Conservation (phyloP, 2,888 invertebrate genomes). For the Fissipunctia ypsillon region DNA sequence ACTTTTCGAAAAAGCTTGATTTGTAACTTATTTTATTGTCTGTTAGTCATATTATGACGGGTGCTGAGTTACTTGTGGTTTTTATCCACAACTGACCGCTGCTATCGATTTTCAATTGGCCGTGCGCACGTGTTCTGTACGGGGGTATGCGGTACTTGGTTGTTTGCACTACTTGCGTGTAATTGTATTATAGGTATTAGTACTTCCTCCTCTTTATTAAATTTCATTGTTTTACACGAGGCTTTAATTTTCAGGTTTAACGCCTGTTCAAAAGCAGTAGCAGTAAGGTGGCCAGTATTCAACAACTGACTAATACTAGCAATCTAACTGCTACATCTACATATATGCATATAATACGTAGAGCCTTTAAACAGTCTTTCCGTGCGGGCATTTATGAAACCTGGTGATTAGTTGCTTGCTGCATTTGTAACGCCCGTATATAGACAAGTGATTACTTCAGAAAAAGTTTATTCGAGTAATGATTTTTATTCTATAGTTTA, state of each 20-base stretch:
- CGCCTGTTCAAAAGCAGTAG: not conserved
- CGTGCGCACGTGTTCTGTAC: slow-evolving; percentile 68
- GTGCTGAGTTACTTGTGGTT: slow-evolving; percentile 84
- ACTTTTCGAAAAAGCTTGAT: not conserved
- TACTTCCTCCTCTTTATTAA: slow-evolving; percentile 50
- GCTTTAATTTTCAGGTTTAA: not conserved
- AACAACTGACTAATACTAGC: too few species aligned
- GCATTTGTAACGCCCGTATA: too few species aligned
- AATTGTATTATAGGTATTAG: slow-evolving; percentile 64
- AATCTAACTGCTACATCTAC: not conserved
- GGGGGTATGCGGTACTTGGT: slow-evolving; percentile 47
- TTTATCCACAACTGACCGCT: slow-evolving; percentile 80
- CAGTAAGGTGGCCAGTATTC: not conserved
- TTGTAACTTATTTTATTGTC: slow-evolving; percentile 60
- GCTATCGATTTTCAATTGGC: slow-evolving; percentile 83
- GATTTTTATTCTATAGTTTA: too few species aligned
- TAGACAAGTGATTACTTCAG: too few species aligned
- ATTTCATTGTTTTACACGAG: slow-evolving; percentile 28
- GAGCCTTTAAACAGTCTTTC: not conserved
- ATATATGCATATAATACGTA: not conserved
- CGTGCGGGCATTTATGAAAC: not conserved
- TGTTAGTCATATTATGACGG: slow-evolving; percentile 67
- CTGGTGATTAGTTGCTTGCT: not conserved
- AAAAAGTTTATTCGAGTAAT: too few species aligned
- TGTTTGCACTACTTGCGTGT: slow-evolving; percentile 56